Percentiles rank a stretch among this genome's conserved stretches.
Evolutionary conservation across 2,797 vertebrate genomes (phyloP).

Genomic region (Spheniscus humboldti): DNA sequence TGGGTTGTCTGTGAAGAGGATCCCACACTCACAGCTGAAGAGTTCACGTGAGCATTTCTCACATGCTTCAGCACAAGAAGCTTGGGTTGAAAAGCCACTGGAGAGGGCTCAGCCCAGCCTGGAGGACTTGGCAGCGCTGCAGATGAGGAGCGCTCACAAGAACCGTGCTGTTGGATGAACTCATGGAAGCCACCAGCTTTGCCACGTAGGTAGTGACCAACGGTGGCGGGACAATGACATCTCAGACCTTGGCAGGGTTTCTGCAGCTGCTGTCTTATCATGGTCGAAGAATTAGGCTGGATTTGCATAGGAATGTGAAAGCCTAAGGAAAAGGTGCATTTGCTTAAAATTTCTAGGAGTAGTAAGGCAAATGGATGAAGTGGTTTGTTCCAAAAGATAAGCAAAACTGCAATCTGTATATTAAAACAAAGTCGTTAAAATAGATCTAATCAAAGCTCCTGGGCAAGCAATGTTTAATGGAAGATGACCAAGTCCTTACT

Average conservation of each 20-base stretch:
- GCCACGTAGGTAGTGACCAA: rapidly evolving
- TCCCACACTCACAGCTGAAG: neutral
- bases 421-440: neutral
- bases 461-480: neutral
- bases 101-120: neutral
- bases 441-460: neutral
- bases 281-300: neutral
- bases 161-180: neutral
- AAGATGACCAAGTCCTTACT: neutral
- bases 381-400: neutral
- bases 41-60: neutral
- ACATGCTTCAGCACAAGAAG: neutral
- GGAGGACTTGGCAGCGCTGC: neutral
- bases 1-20: neutral
- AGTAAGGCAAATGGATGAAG: neutral
- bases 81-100: neutral
- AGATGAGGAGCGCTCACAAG: neutral
- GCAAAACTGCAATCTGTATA: neutral
- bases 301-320: neutral
- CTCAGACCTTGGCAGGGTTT: neutral
- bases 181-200: neutral
- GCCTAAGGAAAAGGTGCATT: neutral
- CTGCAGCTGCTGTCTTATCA: neutral
- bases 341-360: neutral
- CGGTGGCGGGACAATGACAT: neutral